These are phyloP conservation scores for Cyanoderma ruficeps DNA, from an alignment of 2,113 vertebrate species.

Conservation along the genomic window DNA sequence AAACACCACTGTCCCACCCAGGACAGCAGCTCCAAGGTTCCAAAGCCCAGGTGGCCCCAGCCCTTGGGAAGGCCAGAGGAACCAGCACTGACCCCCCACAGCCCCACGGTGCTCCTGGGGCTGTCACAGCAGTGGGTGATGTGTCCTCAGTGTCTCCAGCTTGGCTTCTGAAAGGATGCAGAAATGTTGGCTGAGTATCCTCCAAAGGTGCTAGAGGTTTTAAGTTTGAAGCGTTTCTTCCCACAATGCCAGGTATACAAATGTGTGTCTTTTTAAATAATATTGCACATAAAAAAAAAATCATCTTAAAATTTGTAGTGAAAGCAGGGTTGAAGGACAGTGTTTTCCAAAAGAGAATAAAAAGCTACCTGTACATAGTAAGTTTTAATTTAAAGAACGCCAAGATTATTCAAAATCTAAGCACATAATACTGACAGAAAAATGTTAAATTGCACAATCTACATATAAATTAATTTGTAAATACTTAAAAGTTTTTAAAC, in stretches of 20 bases:
- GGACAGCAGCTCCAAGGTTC: neutral
- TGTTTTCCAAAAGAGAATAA: conserved; percentile 64
- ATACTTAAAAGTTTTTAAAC: conserved; percentile 63
- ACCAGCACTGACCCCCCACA: neutral
- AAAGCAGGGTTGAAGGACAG: conserved; percentile 57
- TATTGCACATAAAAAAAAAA: conserved; percentile 71
- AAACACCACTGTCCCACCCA: neutral
- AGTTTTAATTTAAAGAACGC: conserved; percentile 68
- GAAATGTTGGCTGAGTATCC: neutral
- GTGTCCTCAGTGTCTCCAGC: neutral
- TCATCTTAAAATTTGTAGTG: conserved; percentile 53
- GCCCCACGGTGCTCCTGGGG: neutral
- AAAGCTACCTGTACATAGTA: conserved; percentile 68
- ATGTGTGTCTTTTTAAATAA: conserved; percentile 58
- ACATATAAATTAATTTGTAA: conserved; percentile 73
- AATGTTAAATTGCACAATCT: conserved; percentile 71
- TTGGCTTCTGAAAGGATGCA: conserved; percentile 11
- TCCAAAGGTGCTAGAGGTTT: conserved; percentile 55
- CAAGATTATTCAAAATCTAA: conserved; percentile 71
- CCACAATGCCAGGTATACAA: conserved; percentile 32
- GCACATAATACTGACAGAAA: conserved; percentile 74
- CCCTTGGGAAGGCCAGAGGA: neutral
- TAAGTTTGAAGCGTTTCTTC: conserved; percentile 39
- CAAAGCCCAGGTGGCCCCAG: neutral
- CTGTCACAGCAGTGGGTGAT: neutral